Conservation (phyloP, 2,888 invertebrate genomes). For the Scaptomyza polygonia region DNA sequence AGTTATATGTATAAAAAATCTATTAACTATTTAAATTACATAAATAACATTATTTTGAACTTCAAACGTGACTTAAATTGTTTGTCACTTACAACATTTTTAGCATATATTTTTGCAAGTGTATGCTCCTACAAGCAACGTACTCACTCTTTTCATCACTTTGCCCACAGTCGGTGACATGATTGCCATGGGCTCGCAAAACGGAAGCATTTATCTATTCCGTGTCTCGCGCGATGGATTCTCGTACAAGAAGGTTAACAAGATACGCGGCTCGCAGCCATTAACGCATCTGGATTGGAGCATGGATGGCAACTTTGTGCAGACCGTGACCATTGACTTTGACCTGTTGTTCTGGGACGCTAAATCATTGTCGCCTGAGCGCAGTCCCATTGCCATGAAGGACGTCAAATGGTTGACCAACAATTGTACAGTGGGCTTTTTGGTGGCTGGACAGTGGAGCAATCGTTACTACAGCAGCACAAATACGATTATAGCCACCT, state of each 20-base stretch:
- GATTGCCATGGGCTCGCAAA: conserved; percentile 95
- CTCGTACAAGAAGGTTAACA: conserved; percentile 94
- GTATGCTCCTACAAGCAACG: not conserved
- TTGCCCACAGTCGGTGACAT: conserved; percentile 90
- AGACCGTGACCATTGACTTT: conserved; percentile 95
- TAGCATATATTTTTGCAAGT: not conserved
- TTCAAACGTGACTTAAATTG: no score
- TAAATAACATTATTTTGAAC: no score
- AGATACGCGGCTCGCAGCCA: conserved; percentile 93
- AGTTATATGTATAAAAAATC: no score
- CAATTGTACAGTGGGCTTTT: conserved; percentile 94
- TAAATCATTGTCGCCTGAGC: conserved; percentile 93
- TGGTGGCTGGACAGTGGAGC: conserved; percentile 95
- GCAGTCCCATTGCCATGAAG: conserved; percentile 95
- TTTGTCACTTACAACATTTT: not conserved
- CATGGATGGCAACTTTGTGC: conserved; percentile 93
- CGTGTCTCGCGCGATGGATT: conserved; percentile 94
- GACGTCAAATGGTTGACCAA: conserved; percentile 95
- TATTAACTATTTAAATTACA: no score
- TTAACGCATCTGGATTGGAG: conserved; percentile 96
- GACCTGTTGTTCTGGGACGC: conserved; percentile 96
- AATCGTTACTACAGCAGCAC: conserved; percentile 94
- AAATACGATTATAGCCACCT: conserved; percentile 92
- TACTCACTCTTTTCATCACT: not conserved
- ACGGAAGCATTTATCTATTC: conserved; percentile 92